Conservation (phyloP, 2,888 invertebrate species). For the Apodemia duryi region DNA sequence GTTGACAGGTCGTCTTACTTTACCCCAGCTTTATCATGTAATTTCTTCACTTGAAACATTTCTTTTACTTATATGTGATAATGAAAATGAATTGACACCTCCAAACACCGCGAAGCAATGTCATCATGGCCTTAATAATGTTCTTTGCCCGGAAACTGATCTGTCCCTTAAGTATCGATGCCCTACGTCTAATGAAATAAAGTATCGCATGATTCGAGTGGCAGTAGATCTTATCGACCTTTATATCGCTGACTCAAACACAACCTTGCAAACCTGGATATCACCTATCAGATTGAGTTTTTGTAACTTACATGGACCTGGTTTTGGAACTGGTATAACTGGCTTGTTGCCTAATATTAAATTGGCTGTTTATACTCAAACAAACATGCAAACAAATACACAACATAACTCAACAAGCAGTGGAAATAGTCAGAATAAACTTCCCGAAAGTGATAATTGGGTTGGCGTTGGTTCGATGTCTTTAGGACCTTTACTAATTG, state of each 20-base stretch:
- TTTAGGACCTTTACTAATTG: slow-evolving; percentile 93
- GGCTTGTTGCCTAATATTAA: slow-evolving; percentile 88
- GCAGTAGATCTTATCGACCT: slow-evolving; percentile 94
- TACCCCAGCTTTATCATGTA: slow-evolving; percentile 93
- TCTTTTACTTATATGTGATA: slow-evolving; percentile 89
- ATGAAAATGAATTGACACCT: slow-evolving; percentile 93
- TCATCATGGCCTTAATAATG: slow-evolving; percentile 86
- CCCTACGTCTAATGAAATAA: slow-evolving; percentile 90
- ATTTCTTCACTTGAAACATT: slow-evolving; percentile 94
- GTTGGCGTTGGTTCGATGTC: slow-evolving; percentile 94
- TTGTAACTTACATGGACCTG: slow-evolving; percentile 96
- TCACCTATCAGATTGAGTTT: slow-evolving; percentile 93
- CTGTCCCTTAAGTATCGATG: slow-evolving; percentile 85
- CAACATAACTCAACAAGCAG: slow-evolving; percentile 78
- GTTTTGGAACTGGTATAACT: slow-evolving; percentile 93
- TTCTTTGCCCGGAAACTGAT: slow-evolving; percentile 84
- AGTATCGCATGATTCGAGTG: slow-evolving; percentile 95
- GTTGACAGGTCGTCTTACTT: slow-evolving; percentile 92
- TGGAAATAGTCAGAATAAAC: slow-evolving; percentile 55
- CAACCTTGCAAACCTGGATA: slow-evolving; percentile 92
- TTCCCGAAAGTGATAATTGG: slow-evolving; percentile 85
- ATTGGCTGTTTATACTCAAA: slow-evolving; percentile 82
- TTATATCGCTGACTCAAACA: slow-evolving; percentile 93
- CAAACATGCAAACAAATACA: slow-evolving; percentile 76
- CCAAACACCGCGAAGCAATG: slow-evolving; percentile 89